Evolutionary conservation across 1,140 invertebrate genomes (phyloP), one percentile per base, ranked within the genome.

Genomic region (Ostrea edulis): DNA sequence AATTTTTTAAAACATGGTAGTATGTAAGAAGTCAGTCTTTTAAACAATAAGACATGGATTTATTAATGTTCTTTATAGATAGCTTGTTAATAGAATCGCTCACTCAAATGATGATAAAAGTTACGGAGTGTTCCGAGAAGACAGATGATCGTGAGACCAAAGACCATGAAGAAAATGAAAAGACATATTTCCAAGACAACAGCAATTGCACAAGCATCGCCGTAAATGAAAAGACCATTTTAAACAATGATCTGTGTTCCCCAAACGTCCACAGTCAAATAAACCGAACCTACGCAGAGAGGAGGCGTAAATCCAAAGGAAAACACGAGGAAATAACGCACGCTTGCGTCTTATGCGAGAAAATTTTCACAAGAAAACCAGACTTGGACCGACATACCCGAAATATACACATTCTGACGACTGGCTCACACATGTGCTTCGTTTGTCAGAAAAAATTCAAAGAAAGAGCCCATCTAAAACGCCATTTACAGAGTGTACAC

Each of bases 351-450:
- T 92, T 96, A 68, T 98, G 97, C 93, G 95, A 96, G 1, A 96
- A 97, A 88, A 96, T 96, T 29, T 98, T 97, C 92, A 97, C 93
- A 93, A 97, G 2, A 77, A 97, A 97, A 90, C 97, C 97, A 91
- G 97, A 97, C 91, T 94, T 97, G 86, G 96, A 97, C 91, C 96
- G 97, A 51, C 97, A 97, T 93, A 96, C 97, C 90, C 77, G 77
- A 11, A 62, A 62, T 62, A 87, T 87, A 22, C 88, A 91, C 53
- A 62, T 20, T 20, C 51, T 29, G 7, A 88, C 85, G 2, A 89
- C 91, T 44, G 87, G 90, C 52, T 83, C 89, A 17, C 93, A 89
- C 94, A 95, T 5, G 8, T 81, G 71, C 3, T 51, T 35, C 22
- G 25, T 81, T 22, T 81, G 71, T 25, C 20, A 29, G 0, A 81